Conservation (phyloP, 2,113 vertebrate species). For the Charina bottae region DNA sequence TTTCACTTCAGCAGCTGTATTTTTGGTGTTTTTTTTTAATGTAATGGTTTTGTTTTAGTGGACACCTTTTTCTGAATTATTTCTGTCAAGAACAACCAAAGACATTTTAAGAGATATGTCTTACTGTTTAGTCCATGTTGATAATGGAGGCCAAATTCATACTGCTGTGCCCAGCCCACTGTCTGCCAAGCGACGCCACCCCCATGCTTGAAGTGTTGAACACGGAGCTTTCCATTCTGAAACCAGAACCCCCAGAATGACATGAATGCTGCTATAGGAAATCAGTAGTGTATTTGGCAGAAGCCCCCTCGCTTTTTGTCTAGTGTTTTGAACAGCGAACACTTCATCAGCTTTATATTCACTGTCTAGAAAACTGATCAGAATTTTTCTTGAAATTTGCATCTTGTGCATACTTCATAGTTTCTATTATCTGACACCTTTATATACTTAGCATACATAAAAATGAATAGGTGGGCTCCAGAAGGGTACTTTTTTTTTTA, state of each 20-base stretch:
- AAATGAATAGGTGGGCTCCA: conserved; percentile 8
- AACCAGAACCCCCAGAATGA: background rate
- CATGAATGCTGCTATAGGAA: background rate
- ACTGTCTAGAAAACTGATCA: conserved; percentile 1
- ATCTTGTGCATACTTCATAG: background rate
- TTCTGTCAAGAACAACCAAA: background rate
- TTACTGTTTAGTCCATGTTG: background rate
- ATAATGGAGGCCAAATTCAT: background rate
- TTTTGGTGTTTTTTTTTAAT: background rate
- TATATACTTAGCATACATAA: background rate
- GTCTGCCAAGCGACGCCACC: background rate
- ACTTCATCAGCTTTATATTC: background rate
- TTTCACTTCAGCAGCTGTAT: background rate
- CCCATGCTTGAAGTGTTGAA: background rate
- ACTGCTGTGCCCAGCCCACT: background rate
- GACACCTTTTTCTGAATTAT: background rate
- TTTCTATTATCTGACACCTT: background rate
- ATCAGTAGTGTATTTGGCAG: conserved; percentile 10
- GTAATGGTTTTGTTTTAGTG: background rate
- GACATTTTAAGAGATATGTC: background rate
- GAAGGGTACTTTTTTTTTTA: conserved; percentile 2
- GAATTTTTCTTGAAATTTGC: background rate
- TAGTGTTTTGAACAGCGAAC: conserved; percentile 11
- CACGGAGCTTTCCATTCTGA: background rate
- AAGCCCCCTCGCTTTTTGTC: background rate